Conservation (phyloP, 2,888 invertebrate genomes). For the Trisateles emortualis region DNA sequence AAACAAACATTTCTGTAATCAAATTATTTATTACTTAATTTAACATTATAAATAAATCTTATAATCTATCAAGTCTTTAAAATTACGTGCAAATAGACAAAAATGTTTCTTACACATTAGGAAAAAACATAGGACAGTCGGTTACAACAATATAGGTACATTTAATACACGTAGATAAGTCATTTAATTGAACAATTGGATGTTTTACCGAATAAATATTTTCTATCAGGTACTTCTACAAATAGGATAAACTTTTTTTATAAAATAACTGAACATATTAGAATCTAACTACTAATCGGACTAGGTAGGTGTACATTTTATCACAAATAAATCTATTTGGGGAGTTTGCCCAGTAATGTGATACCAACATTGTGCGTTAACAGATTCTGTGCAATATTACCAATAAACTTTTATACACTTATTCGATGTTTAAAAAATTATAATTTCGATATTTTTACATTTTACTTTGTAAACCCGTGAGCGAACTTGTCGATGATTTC, state of each 20-base stretch:
- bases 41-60: conserved; percentile 52
- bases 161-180: conserved; percentile 13
- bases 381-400: conserved; percentile 32
- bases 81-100: conserved; percentile 68
- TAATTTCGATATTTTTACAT: conserved; percentile 37
- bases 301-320: conserved; percentile 34
- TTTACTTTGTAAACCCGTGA: conserved; percentile 61
- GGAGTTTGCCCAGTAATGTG: conserved; percentile 33
- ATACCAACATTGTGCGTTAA: conserved; percentile 42
- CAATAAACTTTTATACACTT: conserved; percentile 31
- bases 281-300: conserved; percentile 40
- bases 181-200: conserved; percentile 28
- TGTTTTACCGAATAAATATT: conserved; percentile 15
- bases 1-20: conserved; percentile 33
- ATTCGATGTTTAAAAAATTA: conserved; percentile 58
- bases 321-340: conserved; percentile 44
- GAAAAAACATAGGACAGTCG: conserved; percentile 33
- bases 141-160: conserved; percentile 7
- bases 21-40: conserved; percentile 52
- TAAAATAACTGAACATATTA: conserved; percentile 36
- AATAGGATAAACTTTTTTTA: conserved; percentile 20
- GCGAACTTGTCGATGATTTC: conserved; percentile 63
- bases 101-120: conserved; percentile 36
- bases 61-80: conserved; percentile 69
- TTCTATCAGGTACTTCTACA: conserved; percentile 20